Percentiles rank a stretch among this genome's conserved stretches.
Conservation (phyloP, 2,888 invertebrate species). For the Agrochola litura region DNA sequence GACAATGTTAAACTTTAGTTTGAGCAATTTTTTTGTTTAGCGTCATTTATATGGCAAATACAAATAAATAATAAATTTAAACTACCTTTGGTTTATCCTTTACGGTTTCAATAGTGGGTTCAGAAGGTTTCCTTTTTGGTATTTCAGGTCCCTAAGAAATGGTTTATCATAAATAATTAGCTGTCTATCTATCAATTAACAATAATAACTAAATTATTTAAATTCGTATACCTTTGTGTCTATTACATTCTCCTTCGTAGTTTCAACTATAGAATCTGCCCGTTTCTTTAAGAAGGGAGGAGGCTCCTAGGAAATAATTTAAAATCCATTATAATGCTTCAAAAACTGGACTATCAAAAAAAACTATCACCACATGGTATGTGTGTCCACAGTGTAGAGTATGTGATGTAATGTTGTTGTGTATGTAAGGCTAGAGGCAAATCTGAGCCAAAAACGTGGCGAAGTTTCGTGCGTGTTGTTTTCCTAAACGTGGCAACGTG, state of each 20-base stretch:
- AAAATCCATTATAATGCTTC: not conserved
- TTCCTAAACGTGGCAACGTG: not conserved
- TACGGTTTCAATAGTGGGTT: conserved; percentile 32
- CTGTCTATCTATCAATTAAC: not conserved
- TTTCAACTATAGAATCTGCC: conserved; percentile 11
- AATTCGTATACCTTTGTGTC: conserved; percentile 28
- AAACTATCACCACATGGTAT: conserved; percentile 7
- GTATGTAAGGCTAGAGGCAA: conserved; percentile 15
- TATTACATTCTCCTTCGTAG: conserved; percentile 35
- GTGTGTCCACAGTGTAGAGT: conserved; percentile 29
- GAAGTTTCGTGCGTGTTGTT: not conserved
- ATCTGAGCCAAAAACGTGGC: not conserved
- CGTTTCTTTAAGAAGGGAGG: conserved; percentile 47
- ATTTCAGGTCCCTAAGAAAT: conserved; percentile 61
- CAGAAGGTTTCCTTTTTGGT: conserved; percentile 38
- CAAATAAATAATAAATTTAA: not conserved
- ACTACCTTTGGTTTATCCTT: conserved; percentile 33
- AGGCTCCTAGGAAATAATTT: conserved; percentile 39
- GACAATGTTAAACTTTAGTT: not conserved
- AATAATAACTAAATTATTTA: not conserved
- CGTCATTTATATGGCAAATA: not conserved
- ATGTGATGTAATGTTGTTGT: conserved; percentile 4
- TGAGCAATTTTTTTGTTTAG: not conserved
- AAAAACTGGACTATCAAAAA: not conserved
- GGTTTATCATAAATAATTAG: not conserved